phyloP scores from a whole-genome alignment of 2,888 invertebrate species.

The Hemithea aestivaria region DNA sequence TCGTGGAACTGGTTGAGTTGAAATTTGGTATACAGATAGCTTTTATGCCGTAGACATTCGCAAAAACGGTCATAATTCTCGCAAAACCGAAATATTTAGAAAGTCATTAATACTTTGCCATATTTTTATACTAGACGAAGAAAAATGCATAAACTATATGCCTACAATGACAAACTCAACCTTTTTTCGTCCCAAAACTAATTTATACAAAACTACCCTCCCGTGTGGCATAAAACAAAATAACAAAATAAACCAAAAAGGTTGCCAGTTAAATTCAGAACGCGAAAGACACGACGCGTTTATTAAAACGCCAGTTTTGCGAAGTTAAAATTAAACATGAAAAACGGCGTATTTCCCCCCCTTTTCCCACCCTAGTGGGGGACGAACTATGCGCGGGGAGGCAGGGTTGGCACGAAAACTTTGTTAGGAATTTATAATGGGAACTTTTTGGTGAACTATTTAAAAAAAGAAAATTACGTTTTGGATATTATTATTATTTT shows the following conservation, averaged over 20 bases:
- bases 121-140: no score
- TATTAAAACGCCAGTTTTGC: slow-evolving; percentile 76
- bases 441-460: no score
- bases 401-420: slow-evolving; percentile 32
- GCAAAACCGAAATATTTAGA: no score
- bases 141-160: no score
- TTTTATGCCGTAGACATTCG: no score
- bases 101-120: no score
- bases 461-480: no score
- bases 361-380: slow-evolving; percentile 30
- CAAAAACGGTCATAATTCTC: no score
- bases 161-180: slow-evolving; percentile 5
- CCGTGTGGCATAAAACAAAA: slow-evolving; percentile 57
- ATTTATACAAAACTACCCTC: slow-evolving; percentile 67
- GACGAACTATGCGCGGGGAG: slow-evolving; percentile 46
- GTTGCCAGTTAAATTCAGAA: slow-evolving; percentile 61
- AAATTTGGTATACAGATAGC: no score
- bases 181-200: slow-evolving; percentile 47
- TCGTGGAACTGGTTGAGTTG: no score
- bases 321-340: slow-evolving; percentile 80
- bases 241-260: slow-evolving; percentile 63
- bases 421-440: no score
- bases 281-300: slow-evolving; percentile 67
- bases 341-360: slow-evolving; percentile 55
- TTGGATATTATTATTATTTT: no score